phyloP scores from a whole-genome alignment of 2,113 vertebrate genomes.

The Dasyornis broadbenti region DNA sequence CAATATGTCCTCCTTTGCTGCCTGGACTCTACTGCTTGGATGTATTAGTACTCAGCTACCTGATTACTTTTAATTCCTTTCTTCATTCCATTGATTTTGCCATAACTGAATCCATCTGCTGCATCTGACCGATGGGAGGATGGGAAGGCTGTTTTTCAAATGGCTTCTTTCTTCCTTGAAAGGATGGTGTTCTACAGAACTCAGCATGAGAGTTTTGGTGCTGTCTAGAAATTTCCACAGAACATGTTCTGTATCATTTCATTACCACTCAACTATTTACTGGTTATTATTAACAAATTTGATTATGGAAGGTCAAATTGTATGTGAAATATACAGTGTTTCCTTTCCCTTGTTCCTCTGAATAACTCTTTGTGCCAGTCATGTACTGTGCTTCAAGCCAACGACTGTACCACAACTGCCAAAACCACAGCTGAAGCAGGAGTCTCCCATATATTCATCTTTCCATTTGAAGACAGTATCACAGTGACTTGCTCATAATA shows the following conservation, averaged over 20 bases:
- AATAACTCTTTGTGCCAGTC: slow-evolving; percentile 27
- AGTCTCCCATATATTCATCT: slow-evolving; percentile 5
- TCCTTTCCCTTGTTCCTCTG: slow-evolving; percentile 1
- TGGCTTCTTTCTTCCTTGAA: background rate
- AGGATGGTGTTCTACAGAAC: background rate
- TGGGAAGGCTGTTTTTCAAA: background rate
- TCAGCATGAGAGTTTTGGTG: slow-evolving; percentile 31
- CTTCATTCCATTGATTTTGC: background rate
- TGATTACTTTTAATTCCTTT: slow-evolving; percentile 9
- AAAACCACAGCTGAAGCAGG: background rate
- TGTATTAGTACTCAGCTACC: background rate
- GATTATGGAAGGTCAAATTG: slow-evolving; percentile 37
- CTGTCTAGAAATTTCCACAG: slow-evolving; percentile 54
- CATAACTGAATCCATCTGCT: slow-evolving; percentile 45
- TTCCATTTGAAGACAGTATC: background rate
- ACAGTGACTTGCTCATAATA: background rate
- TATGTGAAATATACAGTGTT: slow-evolving; percentile 44
- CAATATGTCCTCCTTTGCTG: background rate
- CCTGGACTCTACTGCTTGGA: background rate
- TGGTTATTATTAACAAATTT: slow-evolving; percentile 54
- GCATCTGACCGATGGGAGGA: background rate
- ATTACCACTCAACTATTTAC: slow-evolving; percentile 45
- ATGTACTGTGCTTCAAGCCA: background rate
- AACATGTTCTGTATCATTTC: slow-evolving; percentile 49
- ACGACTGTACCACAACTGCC: background rate